Base-by-base conservation (phyloP, 2,797 vertebrate species). In the Sardinella longiceps region DNA sequence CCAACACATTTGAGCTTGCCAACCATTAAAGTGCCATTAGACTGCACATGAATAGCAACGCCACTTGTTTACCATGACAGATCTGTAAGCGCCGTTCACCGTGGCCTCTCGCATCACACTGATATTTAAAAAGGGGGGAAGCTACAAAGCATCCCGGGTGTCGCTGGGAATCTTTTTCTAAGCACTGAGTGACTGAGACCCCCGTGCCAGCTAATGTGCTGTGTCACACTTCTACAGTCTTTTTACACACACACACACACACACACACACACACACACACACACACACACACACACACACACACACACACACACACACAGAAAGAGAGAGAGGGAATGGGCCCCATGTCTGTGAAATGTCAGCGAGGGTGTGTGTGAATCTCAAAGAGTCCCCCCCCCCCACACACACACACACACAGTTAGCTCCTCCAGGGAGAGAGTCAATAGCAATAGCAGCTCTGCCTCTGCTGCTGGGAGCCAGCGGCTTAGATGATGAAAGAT, bases 1-100 rank as follows among this genome's bases (percentile, higher is more conserved):
- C 90, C 89, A 87, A 88, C 89, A 91, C 93, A 94, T 94, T 94
- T 94, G 92, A 85, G 87, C 87, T 89, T 91, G 91, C 88, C 82
- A 90, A 91, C 90, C 92, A 94, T 94, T 95, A 93, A 94, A 95
- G 93, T 87, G 87, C 90, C 89, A 92, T 94, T 94, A 94, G 81
- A 80, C 70, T 84, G 82, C 51, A 74, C 81, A 60, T 80, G 83
- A 87, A 84, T 85, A 83, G 82, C 81, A 77, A 51, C 84, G 43
- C 80, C 80, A 86, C 82, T 84, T 70, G 45, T 33, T 83, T 46
- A 81, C 77, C 82, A 85, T 81, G 85, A 85, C 86, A 60, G 80
- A 88, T 81, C 63, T 80, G 80, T 81, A 82, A 12, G 83, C 60
- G 70, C 51, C 60, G 87, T 84, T 82, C 83, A 7, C 89, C 84